Percentiles rank a stretch among this genome's conserved stretches.
These are phyloP conservation scores for Elymnias hypermnestra DNA, from an alignment of 1,140 invertebrate species.

Conservation along the genomic window DNA sequence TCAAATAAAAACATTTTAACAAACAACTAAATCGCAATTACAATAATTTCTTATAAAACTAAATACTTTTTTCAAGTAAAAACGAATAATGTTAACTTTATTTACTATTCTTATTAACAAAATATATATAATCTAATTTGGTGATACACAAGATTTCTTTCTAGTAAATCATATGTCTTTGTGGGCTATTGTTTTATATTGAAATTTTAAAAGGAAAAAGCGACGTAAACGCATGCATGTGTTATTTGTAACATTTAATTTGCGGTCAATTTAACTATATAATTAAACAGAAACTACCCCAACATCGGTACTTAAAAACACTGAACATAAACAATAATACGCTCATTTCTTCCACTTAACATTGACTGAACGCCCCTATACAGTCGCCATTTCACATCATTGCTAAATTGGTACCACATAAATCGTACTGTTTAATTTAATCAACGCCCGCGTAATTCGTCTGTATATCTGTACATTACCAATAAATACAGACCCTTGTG, in stretches of 20 bases:
- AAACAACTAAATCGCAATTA: no score
- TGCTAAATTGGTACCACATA: conserved; percentile 68
- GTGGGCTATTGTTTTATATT: no score
- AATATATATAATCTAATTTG: no score
- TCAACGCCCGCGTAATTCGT: conserved; percentile 57
- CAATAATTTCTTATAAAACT: no score
- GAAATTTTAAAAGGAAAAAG: no score
- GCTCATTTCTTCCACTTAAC: conserved; percentile 47
- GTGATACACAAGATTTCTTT: no score
- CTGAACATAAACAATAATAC: conserved; percentile 17
- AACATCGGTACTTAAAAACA: conserved; percentile 15
- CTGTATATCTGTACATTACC: conserved; percentile 37
- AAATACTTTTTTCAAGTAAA: no score
- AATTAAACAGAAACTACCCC: conserved; percentile 13
- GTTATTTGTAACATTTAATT: background rate
- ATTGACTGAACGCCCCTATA: conserved; percentile 49
- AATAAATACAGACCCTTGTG: conserved; percentile 33
- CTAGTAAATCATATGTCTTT: no score
- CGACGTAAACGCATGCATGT: no score
- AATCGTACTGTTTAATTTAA: conserved; percentile 68
- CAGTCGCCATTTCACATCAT: conserved; percentile 54
- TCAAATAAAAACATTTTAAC: no score
- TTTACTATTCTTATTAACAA: no score
- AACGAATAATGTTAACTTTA: no score
- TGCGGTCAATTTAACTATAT: background rate